A percentile compares a stretch with the other conserved stretches of the same genome.
These are phyloP conservation scores for Arremon brunneinucha DNA, from an alignment of 2,797 vertebrate genomes.

Conservation along the genomic window DNA sequence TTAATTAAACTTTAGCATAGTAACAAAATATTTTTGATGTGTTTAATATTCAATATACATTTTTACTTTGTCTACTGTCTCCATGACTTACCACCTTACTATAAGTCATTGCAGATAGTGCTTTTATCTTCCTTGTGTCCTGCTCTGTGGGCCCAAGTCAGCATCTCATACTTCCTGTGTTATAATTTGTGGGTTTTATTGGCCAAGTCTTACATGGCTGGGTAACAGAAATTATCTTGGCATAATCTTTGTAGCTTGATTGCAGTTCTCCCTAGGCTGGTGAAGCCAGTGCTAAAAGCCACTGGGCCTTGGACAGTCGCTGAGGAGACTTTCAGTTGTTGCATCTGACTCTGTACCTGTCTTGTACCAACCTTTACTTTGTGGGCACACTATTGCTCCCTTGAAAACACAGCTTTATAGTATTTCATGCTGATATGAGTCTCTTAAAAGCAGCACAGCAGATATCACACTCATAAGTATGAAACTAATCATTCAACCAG, in stretches of 20 bases:
- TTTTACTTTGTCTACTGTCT: neutral
- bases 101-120: neutral
- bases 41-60: neutral
- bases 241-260: neutral
- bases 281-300: neutral
- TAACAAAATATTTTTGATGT: neutral
- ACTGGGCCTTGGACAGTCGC: neutral
- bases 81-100: neutral
- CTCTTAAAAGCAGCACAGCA: neutral
- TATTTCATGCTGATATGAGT: neutral
- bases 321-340: neutral
- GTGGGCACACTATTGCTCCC: neutral
- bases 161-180: neutral
- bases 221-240: neutral
- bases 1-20: neutral
- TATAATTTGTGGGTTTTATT: neutral
- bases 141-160: neutral
- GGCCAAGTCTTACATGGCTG: neutral
- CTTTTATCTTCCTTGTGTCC: neutral
- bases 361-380: neutral
- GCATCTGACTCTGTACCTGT: neutral
- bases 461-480: neutral
- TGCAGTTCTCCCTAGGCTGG: neutral
- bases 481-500: neutral
- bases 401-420: rapidly evolving